Evolutionary conservation across 2,888 invertebrate genomes (phyloP).

Genomic region (Camponotus fellah): DNA sequence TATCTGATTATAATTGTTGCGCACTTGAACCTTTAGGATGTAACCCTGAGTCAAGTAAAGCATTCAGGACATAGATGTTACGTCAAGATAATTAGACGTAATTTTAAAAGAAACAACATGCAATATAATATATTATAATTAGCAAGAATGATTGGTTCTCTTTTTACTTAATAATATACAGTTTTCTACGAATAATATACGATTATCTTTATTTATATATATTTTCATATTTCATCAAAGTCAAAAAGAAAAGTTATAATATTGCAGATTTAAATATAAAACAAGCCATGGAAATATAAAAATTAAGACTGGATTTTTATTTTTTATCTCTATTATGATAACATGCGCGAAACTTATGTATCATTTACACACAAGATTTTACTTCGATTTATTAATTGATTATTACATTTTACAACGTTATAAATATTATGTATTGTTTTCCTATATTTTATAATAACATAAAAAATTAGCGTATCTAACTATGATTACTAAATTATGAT

Average conservation of each 20-base stretch:
- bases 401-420: neutral
- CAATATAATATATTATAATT: conserved; percentile 1
- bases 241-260: neutral
- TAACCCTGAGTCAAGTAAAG: neutral
- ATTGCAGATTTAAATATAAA: neutral
- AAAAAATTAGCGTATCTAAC: neutral
- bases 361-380: neutral
- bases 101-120: neutral
- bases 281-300: neutral
- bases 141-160: neutral
- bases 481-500: neutral
- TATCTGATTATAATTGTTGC: conserved; percentile 20
- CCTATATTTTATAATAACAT: too few relatives aligned
- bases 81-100: neutral
- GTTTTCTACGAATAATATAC: neutral
- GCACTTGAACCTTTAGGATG: neutral
- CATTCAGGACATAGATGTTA: neutral
- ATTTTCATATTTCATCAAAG: neutral
- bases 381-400: neutral
- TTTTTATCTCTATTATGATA: neutral
- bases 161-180: neutral
- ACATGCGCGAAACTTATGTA: neutral
- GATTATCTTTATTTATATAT: too few relatives aligned
- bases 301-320: neutral
- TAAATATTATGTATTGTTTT: neutral